Percentiles rank a stretch among this genome's conserved stretches.
These are phyloP conservation scores for Pomatostomus ruficeps DNA, from an alignment of 2,113 vertebrate species.

Conservation along the genomic window DNA sequence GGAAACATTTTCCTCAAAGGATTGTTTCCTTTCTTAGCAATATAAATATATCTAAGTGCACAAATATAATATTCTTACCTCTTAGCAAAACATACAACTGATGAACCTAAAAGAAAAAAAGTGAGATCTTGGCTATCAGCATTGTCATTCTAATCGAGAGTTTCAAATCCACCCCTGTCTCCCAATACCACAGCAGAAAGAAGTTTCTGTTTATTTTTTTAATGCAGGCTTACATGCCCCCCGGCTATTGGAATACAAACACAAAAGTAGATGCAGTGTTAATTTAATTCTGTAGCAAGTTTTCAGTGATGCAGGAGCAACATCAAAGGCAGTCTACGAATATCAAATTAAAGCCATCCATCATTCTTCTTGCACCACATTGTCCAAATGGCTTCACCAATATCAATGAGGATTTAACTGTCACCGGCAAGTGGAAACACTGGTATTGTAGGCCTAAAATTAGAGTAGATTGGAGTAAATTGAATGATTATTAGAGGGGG, in stretches of 20 bases:
- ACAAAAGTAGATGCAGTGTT: slow-evolving; percentile 61
- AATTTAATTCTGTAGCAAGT: slow-evolving; percentile 71
- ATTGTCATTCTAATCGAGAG: background rate
- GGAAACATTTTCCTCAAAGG: background rate
- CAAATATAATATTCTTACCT: background rate
- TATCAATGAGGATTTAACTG: slow-evolving; percentile 61
- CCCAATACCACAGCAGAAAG: background rate
- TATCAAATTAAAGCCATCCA: slow-evolving; percentile 77
- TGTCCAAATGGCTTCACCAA: slow-evolving; percentile 54
- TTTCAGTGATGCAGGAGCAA: slow-evolving; percentile 64
- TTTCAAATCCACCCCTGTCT: background rate
- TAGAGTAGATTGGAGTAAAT: slow-evolving; percentile 60
- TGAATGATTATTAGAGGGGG: slow-evolving; percentile 32
- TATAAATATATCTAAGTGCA: background rate
- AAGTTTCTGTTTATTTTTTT: slow-evolving; percentile 19
- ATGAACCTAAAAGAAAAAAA: background rate
- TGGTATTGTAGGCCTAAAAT: slow-evolving; percentile 37
- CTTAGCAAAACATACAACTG: background rate
- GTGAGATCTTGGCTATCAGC: background rate
- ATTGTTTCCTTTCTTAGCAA: background rate
- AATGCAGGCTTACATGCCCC: slow-evolving; percentile 3
- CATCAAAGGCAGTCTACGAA: slow-evolving; percentile 65
- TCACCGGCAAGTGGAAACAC: slow-evolving; percentile 24
- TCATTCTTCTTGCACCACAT: slow-evolving; percentile 64
- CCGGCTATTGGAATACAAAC: slow-evolving; percentile 53